Conservation (phyloP, 2,888 invertebrate genomes). For the Neuroscelio doddi region DNA sequence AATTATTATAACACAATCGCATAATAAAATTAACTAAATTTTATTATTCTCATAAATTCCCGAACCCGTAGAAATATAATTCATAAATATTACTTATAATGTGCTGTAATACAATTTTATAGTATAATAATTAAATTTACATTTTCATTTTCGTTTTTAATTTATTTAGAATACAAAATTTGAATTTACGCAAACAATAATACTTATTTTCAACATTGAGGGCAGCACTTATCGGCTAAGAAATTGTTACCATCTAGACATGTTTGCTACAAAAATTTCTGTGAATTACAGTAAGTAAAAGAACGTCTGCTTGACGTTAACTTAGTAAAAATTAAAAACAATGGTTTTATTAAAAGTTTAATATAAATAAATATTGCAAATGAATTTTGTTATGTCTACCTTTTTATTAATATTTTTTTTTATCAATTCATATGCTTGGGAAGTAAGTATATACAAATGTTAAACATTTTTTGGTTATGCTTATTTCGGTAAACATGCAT, state of each 20-base stretch:
- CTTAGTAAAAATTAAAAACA: not conserved
- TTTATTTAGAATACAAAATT: not conserved
- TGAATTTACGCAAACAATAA: not conserved
- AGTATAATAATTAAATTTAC: no score
- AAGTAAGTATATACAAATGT: slow-evolving; percentile 19
- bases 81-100: no score
- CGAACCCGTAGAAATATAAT: not conserved
- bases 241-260: not conserved
- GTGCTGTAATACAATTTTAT: no score
- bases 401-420: slow-evolving; percentile 24
- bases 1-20: slow-evolving; percentile 57
- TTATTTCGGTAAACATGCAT: slow-evolving; percentile 9
- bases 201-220: not conserved
- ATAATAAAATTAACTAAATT: not conserved
- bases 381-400: slow-evolving; percentile 20
- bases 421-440: slow-evolving; percentile 31
- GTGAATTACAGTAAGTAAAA: no score
- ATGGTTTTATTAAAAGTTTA: slow-evolving; percentile 16
- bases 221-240: not conserved
- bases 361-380: slow-evolving; percentile 5
- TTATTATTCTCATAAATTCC: not conserved
- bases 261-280: no score
- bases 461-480: slow-evolving; percentile 19
- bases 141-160: no score
- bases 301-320: not conserved